Evolutionary conservation across 1,140 invertebrate genomes (phyloP).

Genomic region (Drosophila truncata): DNA sequence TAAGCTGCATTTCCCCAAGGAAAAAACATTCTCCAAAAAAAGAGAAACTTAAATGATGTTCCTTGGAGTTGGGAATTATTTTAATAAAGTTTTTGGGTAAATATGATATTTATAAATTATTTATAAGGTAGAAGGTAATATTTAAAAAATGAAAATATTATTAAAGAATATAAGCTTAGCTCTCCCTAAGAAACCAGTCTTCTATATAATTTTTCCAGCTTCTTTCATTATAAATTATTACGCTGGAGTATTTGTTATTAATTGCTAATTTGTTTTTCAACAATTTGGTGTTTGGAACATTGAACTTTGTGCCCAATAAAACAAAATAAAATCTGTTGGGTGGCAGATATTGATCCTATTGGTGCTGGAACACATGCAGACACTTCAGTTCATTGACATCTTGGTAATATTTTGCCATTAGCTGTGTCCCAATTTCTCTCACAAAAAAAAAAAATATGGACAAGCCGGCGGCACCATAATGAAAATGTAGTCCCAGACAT

Average conservation of each 20-base stretch:
- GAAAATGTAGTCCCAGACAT: constrained; percentile 64
- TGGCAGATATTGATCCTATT: constrained; percentile 27
- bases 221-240: background rate
- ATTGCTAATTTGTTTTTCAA: constrained; percentile 64
- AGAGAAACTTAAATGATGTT: background rate
- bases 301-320: constrained; percentile 74
- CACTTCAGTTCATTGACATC: constrained; percentile 80
- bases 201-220: background rate
- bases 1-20: constrained; percentile 9
- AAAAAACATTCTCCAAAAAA: background rate
- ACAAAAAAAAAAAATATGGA: constrained; percentile 40
- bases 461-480: constrained; percentile 57
- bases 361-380: constrained; percentile 57
- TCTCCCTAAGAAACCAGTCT: background rate
- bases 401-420: constrained; percentile 76
- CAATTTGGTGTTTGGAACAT: constrained; percentile 41
- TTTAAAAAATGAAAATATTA: background rate
- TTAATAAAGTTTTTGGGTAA: background rate
- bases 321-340: constrained; percentile 3
- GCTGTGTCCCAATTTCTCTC: constrained; percentile 45
- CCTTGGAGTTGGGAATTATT: background rate
- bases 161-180: no score
- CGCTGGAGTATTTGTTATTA: constrained; percentile 21
- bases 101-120: background rate
- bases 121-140: background rate